phyloP scores from a whole-genome alignment of 2,888 invertebrate species.

The Pachliopta kotzebuea region DNA sequence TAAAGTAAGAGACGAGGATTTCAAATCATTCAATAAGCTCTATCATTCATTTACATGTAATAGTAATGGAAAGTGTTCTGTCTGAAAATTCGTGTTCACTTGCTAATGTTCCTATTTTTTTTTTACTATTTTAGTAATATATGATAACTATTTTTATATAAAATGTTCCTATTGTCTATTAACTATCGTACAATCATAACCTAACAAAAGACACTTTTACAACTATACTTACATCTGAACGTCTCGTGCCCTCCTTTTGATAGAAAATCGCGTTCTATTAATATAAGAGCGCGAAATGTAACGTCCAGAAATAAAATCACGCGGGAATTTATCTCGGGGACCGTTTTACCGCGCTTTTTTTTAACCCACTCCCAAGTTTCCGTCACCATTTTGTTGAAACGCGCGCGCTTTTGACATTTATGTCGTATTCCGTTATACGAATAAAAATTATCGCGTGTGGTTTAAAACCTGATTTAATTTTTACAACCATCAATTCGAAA shows the following conservation, averaged over 20 bases:
- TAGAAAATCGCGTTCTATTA: conserved; percentile 40
- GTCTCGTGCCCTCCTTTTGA: conserved; percentile 46
- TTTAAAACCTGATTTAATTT: not conserved
- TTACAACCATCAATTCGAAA: not conserved
- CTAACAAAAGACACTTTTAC: not conserved
- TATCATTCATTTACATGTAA: no score
- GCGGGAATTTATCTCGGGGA: conserved; percentile 44
- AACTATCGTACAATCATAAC: not conserved
- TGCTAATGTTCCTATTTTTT: not conserved
- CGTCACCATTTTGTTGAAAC: conserved; percentile 46
- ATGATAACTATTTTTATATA: no score
- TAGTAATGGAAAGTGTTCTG: no score
- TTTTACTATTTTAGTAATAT: not conserved
- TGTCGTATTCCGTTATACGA: not conserved
- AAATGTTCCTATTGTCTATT: no score
- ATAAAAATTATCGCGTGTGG: not conserved
- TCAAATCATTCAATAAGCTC: no score
- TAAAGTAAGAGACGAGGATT: no score
- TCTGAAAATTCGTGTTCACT: not conserved
- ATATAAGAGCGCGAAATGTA: conserved; percentile 61
- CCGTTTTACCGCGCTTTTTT: conserved; percentile 40
- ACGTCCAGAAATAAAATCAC: conserved; percentile 62
- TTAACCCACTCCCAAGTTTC: conserved; percentile 40
- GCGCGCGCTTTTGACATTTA: conserved; percentile 35
- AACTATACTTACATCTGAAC: conserved; percentile 3